Evolutionary conservation across 2,113 vertebrate genomes (phyloP), one percentile per base, ranked within the genome.

Genomic region (Phylloscopus whistleri): DNA sequence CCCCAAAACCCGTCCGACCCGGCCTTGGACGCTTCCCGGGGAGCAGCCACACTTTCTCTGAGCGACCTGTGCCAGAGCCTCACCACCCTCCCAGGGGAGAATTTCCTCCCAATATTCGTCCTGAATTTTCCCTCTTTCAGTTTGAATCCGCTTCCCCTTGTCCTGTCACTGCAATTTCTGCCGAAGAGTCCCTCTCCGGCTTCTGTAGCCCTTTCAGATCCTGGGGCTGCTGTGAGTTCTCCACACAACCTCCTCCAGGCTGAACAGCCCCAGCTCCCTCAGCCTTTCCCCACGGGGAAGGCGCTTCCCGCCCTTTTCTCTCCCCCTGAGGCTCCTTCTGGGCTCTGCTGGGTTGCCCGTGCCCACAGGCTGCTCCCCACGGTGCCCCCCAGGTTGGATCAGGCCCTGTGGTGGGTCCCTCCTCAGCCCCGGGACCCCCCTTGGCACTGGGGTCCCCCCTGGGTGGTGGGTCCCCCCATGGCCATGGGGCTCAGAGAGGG

Each of bases 111-210:
- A 6, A 16, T 43, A 33, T 51, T 35, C 37, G 73, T 18, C 33
- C 27, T 66, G 19, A 37, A 28, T 74, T 66, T 66, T 43, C 27
- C 18, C 13, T 59, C 4, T 81, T 44, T 46, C 23, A 2, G 6
- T 46, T 37, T n/a, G 10, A 67, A 30, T 13, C 16, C 18, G 0
- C 16, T 59, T 2, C 16, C 19, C 5, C 9, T 39, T 30, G 13
- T 24, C 33, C 37, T 44, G 18, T 35, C 30, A 2, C 27, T 68
- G 2, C 63, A 35, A 2, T 23, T 68, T 9, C 39, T 24, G 24
- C 39, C 17, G 11, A 46, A 24, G 16, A 74, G 3, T 28, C 27
- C 7, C 23, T 24, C 7, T 67, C 46, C 37, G 31, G 33, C 23
- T 39, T 12, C 23, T 39, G 16, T 5, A 64, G 30, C 58, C 43